Evolutionary conservation across 1,140 invertebrate species (phyloP).

Genomic region (Drosophila nannoptera): DNA sequence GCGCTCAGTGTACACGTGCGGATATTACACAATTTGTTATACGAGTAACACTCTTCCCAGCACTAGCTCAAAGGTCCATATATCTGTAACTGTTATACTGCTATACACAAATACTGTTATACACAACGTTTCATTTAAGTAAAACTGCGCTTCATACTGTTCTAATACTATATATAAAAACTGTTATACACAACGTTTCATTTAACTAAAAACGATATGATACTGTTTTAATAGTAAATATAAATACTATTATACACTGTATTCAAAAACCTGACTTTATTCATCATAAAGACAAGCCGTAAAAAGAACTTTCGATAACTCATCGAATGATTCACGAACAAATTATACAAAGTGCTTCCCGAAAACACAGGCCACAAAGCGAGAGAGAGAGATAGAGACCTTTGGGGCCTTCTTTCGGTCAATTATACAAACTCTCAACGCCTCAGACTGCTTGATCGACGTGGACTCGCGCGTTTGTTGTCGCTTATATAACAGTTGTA

Average conservation of each 20-base stretch:
- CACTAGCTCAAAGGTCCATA: no score
- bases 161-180: background rate
- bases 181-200: background rate
- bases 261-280: no score
- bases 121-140: background rate
- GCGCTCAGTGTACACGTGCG: background rate
- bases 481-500: slow-evolving; percentile 38
- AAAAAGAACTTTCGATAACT: slow-evolving; percentile 5
- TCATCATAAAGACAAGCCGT: slow-evolving; percentile 4
- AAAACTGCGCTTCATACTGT: background rate
- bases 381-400: background rate
- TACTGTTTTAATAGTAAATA: background rate
- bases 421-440: slow-evolving; percentile 9
- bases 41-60: background rate
- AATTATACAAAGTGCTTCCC: slow-evolving; percentile 41
- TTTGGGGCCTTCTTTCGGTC: slow-evolving; percentile 10
- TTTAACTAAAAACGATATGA: no score
- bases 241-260: background rate
- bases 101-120: background rate
- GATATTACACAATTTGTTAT: background rate
- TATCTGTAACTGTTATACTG: slow-evolving; percentile 6
- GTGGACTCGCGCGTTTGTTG: slow-evolving; percentile 17
- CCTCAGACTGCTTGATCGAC: slow-evolving; percentile 13
- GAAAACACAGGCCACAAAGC: slow-evolving; percentile 11
- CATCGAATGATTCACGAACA: slow-evolving; percentile 38